Evolutionary conservation across 2,113 vertebrate genomes (phyloP).

Genomic region (Chloropsis cyanopogon): DNA sequence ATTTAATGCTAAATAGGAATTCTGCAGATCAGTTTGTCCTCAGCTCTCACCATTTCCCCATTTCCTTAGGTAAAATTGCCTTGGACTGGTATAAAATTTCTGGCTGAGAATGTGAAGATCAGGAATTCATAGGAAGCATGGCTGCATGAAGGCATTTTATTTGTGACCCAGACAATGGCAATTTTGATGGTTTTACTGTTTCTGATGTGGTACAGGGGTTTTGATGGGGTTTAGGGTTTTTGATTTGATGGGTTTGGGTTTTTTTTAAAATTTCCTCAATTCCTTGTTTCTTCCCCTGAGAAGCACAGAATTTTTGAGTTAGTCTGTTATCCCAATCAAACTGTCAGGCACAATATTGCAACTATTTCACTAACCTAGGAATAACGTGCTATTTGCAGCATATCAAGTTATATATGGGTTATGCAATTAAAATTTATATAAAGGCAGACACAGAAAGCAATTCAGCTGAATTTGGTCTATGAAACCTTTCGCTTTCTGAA

Average conservation of each 20-base stretch:
- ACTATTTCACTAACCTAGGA: background rate
- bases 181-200: background rate
- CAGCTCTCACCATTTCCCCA: background rate
- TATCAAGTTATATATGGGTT: background rate
- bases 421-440: background rate
- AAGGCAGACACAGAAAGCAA: background rate
- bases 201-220: background rate
- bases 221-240: background rate
- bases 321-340: background rate
- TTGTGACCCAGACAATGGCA: background rate
- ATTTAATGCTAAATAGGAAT: background rate
- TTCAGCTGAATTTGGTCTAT: background rate
- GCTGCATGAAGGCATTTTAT: background rate
- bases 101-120: background rate
- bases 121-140: background rate
- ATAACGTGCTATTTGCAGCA: background rate
- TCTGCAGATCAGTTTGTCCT: slow-evolving; percentile 3
- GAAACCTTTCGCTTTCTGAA: background rate
- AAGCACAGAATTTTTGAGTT: background rate
- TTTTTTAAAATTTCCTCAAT: background rate
- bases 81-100: background rate
- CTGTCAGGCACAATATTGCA: background rate
- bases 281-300: background rate
- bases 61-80: background rate
- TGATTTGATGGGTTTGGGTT: background rate